Conservation (phyloP, 2,888 invertebrate species). For the Ceraclea dissimilis region DNA sequence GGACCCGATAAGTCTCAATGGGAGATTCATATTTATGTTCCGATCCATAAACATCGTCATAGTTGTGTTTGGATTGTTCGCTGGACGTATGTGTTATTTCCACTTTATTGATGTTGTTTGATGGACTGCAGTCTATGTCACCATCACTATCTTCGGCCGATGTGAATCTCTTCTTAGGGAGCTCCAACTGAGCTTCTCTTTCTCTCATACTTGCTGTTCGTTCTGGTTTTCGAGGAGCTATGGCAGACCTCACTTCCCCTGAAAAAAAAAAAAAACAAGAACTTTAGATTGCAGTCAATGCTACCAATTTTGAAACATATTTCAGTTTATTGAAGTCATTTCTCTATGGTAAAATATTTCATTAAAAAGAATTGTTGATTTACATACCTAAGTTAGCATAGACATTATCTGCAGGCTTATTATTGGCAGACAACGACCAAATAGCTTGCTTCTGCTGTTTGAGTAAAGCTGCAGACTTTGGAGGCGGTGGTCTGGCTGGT, state of each 20-base stretch:
- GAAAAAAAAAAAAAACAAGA: slow-evolving; percentile 19
- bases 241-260: slow-evolving; percentile 76
- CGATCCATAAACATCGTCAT: slow-evolving; percentile 46
- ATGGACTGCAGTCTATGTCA: slow-evolving; percentile 39
- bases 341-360: not conserved
- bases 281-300: not conserved
- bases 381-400: slow-evolving; percentile 73
- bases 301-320: no score
- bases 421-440: slow-evolving; percentile 37
- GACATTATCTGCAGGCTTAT: slow-evolving; percentile 50
- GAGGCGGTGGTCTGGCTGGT: slow-evolving; percentile 66
- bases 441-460: slow-evolving; percentile 52
- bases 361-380: not conserved
- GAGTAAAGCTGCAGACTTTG: slow-evolving; percentile 58
- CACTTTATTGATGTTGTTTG: slow-evolving; percentile 23
- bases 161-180: slow-evolving; percentile 45
- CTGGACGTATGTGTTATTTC: slow-evolving; percentile 36
- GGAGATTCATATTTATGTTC: slow-evolving; percentile 35
- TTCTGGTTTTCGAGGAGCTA: slow-evolving; percentile 78
- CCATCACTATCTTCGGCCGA: slow-evolving; percentile 47
- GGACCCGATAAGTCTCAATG: slow-evolving; percentile 31
- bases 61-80: slow-evolving; percentile 44
- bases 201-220: slow-evolving; percentile 81
- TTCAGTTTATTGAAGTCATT: no score
- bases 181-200: slow-evolving; percentile 59